Base-by-base conservation (phyloP, 2,113 vertebrate genomes). In the Empidonax traillii region DNA sequence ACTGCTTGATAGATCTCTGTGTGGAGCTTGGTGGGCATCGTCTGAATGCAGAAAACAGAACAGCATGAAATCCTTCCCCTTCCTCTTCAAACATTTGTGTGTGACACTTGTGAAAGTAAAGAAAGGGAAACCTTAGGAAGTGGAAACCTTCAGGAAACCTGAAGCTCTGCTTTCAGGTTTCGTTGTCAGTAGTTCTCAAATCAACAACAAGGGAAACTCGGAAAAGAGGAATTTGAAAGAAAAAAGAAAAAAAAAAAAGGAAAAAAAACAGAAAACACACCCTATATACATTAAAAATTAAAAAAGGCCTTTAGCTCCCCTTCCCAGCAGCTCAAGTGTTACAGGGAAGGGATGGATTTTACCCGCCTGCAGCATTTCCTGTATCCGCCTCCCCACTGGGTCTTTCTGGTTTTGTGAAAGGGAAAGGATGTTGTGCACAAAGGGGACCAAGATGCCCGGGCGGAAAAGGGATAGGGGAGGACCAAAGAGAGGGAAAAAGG, bases 361-460 rank as follows among this genome's bases (percentile, higher is more conserved):
- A 13, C 44, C 74, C n/a, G 27, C 53, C 87, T 46, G 51, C n/a
- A 90, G 43, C 49, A 69, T 95, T 96, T 94, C 86, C 93, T 79
- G 68, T 73, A 81, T 90, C 92, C 1, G 14, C 62, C 68, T 92
- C 58, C 96, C 95, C 82, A 71, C 75, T 1, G 58, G 79, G 93
- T 73, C 91, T 97, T 96, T 74, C 68, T 94, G 75, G 52, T 13
- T 46, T 71, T 43, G 39, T 97, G 93, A 97, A 97, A 95, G 59
- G 59, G 74, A 62, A 94, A 96, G 92, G 92, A 96, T 93, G 94
- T 58, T 49, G 33, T 68, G 46, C 20, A 93, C 44, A 94, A 97
- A 94, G 87, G 73, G 7, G 43, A 74, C 44, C 27, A n/a, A 73
- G 24, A 17, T 77, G 81, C 75, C 22, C 6, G 67, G 44, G 87